These are phyloP conservation scores for Laspeyria flexula DNA, from an alignment of 2,888 invertebrate species.

Conservation along the genomic window DNA sequence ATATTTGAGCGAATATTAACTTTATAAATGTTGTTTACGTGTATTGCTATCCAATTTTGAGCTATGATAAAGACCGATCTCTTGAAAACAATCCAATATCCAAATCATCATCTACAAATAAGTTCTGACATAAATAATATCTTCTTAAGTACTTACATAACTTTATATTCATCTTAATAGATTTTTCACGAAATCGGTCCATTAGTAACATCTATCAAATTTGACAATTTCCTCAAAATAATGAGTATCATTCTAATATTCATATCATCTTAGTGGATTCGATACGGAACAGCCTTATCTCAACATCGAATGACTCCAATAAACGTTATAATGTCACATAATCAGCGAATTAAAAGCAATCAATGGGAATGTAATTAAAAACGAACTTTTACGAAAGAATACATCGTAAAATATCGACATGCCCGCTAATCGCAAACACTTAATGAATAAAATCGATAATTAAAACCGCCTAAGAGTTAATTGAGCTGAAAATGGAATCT, in stretches of 20 bases:
- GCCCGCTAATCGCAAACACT: conserved; percentile 81
- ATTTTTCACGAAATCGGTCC: conserved; percentile 21
- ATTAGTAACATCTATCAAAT: conserved; percentile 12
- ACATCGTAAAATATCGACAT: conserved; percentile 78
- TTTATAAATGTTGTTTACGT: conserved; percentile 26
- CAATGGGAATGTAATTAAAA: conserved; percentile 74
- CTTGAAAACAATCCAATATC: conserved; percentile 13
- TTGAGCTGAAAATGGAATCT: conserved; percentile 83
- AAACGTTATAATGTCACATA: conserved; percentile 64
- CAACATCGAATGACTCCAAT: conserved; percentile 43
- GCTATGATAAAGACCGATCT: conserved; percentile 20
- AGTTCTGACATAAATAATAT: conserved; percentile 30
- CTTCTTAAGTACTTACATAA: conserved; percentile 22
- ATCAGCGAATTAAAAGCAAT: conserved; percentile 69
- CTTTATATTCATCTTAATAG: neutral
- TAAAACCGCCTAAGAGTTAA: conserved; percentile 77
- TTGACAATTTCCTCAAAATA: conserved; percentile 10
- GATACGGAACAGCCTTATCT: conserved; percentile 40
- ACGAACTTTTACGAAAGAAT: conserved; percentile 59
- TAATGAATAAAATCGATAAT: conserved; percentile 82
- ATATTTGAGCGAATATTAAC: conserved; percentile 67
- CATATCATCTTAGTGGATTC: conserved; percentile 23
- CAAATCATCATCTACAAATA: conserved; percentile 3
- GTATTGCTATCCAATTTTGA: conserved; percentile 38
- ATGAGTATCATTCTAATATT: conserved; percentile 24